Evolutionary conservation across 2,113 vertebrate species (phyloP), one percentile per base, ranked within the genome.

Genomic region (Otocyon megalotis): DNA sequence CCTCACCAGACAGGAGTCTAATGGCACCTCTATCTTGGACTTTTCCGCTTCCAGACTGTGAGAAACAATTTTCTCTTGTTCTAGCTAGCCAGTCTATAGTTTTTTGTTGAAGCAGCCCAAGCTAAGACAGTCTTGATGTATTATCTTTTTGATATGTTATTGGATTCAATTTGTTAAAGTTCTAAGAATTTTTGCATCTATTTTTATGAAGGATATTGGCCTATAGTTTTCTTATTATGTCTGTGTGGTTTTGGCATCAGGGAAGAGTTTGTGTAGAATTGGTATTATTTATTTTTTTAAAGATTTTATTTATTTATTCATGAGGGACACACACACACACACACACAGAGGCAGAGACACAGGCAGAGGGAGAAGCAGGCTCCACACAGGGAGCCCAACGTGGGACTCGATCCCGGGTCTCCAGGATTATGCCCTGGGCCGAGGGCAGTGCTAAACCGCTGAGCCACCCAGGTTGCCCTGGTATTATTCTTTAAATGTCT

Each of bases 101-200:
- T 24, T 81, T 83, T 84, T 72, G 80, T 92, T 83, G 35, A 9
- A 72, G 81, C 58, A 63, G 69, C 58, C 58, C 13, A 53, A 77
- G 82, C 58, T 63, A 56, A 56, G 26, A 26, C 19, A 24, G 71
- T 65, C 58, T n/a, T 26, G 48, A n/a, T 65, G 48, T 83, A 63
- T 83, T 74, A 83, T 89, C 32, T 1, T 90, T 94, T 83, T 43
- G 43, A 74, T 54, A 83, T 17, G 32, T 20, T 83, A 48, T 43
- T 43, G 2, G 58, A 74, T 74, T 83, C 20, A 76, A 15, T 65
- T 90, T 20, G 86, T 35, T 90, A 53, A 82, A 43, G 14, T 76
- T 94, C 72, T 65, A 89, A 83, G 58, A 94, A 65, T 20, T 94
- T 94, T 56, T 83, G 58, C 35, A 74, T 56, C 15, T 63, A 82